Base-by-base conservation (phyloP, 2,888 invertebrate genomes). In the Iphiclides podalirius region DNA sequence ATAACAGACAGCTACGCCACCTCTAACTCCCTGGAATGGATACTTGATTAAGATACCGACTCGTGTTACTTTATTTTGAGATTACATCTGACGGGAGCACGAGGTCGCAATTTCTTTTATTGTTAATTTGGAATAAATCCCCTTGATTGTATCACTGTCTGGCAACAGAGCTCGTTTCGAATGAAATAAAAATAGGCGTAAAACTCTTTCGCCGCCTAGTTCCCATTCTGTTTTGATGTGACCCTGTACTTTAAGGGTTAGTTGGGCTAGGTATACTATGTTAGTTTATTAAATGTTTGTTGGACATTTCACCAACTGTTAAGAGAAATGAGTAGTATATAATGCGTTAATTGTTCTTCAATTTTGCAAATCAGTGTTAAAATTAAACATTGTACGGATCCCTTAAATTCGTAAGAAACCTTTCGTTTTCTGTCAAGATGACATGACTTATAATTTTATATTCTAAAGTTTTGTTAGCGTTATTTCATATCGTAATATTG, bases 61-160 rank as follows among this genome's bases (percentile, higher is more conserved):
- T 86, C 72, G 78, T 80, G 78, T 78, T 81, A 79, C 79, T 84
- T 86, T 82, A 85, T 83, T 79, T 74, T 67, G 75, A 77, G 81
- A 85, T 85, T 81, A 83, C 78, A 79, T 76, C 75, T 76, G 76
- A 78, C 75, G 48, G 36, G 48, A 17, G 40, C 41, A 70, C 74
- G 72, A 72, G 74, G 74, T 72, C 69, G 67, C 74, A 72, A 77
- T 77, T 73, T 79, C 64, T 70, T 80, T 79, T 79, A 81, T 73
- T 75, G 78, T 76, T 76, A 79, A 76, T 75, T 75, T 67, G 55
- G 53, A 58, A 65, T 63, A 63, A 66, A 67, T 66, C 59, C 51
- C 42, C 39, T 55, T 61, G 55, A 63, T 61, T 54, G 58, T 53
- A 53, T 52, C 54, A 52, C 54, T 52, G 38, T 57, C 46, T 47